Evolutionary conservation across 1,140 invertebrate genomes (phyloP).

Genomic region (Potamilus streckersoni): DNA sequence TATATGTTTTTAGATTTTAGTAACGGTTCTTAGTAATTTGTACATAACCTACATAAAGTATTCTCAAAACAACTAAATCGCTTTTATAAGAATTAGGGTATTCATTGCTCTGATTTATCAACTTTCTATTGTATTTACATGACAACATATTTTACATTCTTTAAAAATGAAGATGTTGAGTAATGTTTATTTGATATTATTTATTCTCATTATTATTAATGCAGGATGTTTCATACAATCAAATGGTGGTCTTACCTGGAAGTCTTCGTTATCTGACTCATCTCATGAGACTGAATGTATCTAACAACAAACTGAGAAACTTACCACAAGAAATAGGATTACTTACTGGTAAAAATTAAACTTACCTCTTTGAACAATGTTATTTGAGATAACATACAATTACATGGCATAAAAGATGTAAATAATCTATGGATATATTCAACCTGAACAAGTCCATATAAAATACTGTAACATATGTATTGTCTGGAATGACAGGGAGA

Average conservation of each 20-base stretch:
- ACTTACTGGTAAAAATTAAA: conserved; percentile 68
- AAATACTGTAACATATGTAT: not conserved
- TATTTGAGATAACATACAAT: not conserved
- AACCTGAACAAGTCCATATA: not conserved
- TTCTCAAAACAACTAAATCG: too few species aligned
- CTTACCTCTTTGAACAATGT: too few species aligned
- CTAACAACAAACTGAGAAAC: conserved; percentile 72
- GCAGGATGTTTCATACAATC: conserved; percentile 76
- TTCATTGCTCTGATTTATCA: not conserved
- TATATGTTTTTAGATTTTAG: too few species aligned
- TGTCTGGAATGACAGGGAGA: not conserved
- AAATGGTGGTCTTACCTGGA: conserved; percentile 71
- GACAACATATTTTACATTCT: not conserved
- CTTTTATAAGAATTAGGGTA: too few species aligned
- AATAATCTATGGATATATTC: not conserved
- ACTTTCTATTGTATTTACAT: conserved; percentile 1
- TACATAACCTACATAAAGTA: too few species aligned
- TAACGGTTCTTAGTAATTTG: too few species aligned
- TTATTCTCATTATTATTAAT: conserved; percentile 13
- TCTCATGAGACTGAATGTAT: conserved; percentile 72
- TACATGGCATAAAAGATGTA: not conserved
- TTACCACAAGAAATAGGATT: conserved; percentile 74
- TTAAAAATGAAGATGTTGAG: conserved; percentile 1
- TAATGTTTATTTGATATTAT: conserved; percentile 2
- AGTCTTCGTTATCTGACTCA: conserved; percentile 74